Percentiles rank a stretch among this genome's conserved stretches.
These are phyloP conservation scores for Pseudolaguvia tuberculata DNA, from an alignment of 2,113 vertebrate species.

Conservation along the genomic window DNA sequence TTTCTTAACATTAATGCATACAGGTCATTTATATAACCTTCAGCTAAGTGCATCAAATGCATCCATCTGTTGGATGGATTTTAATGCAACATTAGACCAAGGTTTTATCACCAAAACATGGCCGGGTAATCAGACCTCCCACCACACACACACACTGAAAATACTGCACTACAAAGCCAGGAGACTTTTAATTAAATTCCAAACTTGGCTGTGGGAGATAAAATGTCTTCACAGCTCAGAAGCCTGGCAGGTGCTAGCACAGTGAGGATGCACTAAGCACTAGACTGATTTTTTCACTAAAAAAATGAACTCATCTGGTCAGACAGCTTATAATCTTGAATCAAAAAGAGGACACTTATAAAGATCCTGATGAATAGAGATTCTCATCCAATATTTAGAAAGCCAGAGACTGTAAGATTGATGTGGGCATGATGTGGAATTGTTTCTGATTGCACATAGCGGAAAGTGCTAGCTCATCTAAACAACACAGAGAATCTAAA, in stretches of 20 bases:
- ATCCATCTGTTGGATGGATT: conserved; percentile 22
- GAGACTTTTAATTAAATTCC: conserved; percentile 63
- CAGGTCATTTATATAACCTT: not conserved
- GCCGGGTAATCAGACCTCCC: conserved; percentile 1
- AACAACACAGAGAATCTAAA: conserved; percentile 27
- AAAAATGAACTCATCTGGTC: conserved; percentile 56
- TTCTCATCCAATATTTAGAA: conserved; percentile 21
- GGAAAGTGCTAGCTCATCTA: conserved; percentile 40
- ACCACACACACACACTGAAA: not conserved
- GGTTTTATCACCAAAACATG: conserved; percentile 25
- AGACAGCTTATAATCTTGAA: conserved; percentile 62
- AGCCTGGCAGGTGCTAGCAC: conserved; percentile 52
- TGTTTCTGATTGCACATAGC: not conserved
- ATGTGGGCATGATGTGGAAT: conserved; percentile 27
- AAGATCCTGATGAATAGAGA: conserved; percentile 49
- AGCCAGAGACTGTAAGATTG: conserved; percentile 18
- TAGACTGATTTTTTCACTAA: conserved; percentile 43
- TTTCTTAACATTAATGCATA: not conserved
- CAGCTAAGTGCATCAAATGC: not conserved
- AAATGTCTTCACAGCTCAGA: conserved; percentile 59
- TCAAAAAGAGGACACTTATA: conserved; percentile 60
- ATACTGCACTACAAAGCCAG: conserved; percentile 38
- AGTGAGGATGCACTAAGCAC: conserved; percentile 48
- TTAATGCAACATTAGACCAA: conserved; percentile 25
- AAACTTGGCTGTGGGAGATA: conserved; percentile 55